Evolutionary conservation across 2,113 vertebrate species (phyloP).

Genomic region (Hemiprocne comata): DNA sequence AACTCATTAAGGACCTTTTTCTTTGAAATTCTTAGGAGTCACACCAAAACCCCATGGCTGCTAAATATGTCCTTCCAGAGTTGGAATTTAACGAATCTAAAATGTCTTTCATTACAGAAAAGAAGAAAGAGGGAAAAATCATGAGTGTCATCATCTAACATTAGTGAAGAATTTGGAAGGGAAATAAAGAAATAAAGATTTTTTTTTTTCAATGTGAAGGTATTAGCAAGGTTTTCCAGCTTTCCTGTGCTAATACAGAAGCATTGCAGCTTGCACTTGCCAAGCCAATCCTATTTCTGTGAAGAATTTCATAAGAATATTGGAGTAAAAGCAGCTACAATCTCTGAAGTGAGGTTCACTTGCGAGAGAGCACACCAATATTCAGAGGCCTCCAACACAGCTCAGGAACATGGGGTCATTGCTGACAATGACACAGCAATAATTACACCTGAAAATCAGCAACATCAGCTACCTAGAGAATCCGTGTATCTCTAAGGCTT

Average conservation of each 20-base stretch:
- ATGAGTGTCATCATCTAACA: neutral
- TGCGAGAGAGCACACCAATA: neutral
- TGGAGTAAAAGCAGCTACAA: neutral
- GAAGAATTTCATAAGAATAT: neutral
- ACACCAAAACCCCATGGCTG: neutral
- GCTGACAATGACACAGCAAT: neutral
- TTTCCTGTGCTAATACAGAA: neutral
- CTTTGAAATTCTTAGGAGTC: slow-evolving; percentile 23
- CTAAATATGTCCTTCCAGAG: neutral
- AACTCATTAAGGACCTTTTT: slow-evolving; percentile 25
- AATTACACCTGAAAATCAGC: neutral
- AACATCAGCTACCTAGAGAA: neutral
- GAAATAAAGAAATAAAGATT: neutral
- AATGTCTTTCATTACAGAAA: neutral
- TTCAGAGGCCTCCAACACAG: neutral
- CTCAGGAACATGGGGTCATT: neutral
- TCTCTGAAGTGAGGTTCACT: neutral
- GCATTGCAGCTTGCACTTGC: neutral
- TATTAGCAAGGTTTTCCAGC: neutral
- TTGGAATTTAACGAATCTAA: slow-evolving; percentile 29
- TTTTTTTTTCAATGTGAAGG: neutral
- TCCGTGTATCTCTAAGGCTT: neutral
- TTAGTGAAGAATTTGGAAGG: neutral
- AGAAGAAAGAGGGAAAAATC: neutral
- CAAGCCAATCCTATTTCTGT: neutral